Conservation (phyloP, 1,140 invertebrate genomes). For the Oryctes rhinoceros region DNA sequence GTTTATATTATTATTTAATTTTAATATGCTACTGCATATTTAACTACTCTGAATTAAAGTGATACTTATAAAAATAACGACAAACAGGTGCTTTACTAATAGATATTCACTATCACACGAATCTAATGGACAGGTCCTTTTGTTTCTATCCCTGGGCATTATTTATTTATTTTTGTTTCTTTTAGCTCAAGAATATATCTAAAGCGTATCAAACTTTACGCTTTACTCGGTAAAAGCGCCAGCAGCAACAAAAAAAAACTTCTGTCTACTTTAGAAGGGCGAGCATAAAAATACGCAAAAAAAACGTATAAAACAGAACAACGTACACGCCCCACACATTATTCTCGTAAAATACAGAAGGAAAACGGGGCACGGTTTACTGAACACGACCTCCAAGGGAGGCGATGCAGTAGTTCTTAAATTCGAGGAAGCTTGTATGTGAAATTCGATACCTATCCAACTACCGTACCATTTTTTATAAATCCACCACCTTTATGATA, state of each 20-base stretch:
- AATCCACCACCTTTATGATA: background rate
- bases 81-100: no score
- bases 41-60: no score
- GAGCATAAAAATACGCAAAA: background rate
- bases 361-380: background rate
- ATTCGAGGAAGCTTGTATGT: conserved; percentile 2
- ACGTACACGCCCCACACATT: background rate
- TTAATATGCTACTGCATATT: no score
- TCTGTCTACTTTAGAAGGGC: no score
- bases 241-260: background rate
- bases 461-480: background rate
- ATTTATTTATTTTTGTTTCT: no score
- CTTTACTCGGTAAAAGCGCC: background rate
- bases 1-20: no score
- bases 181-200: no score
- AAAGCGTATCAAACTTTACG: no score
- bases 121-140: no score
- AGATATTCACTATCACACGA: no score
- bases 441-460: background rate
- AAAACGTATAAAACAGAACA: conserved; percentile 1
- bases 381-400: background rate
- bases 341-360: conserved; percentile 1
- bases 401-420: conserved; percentile 9
- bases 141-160: no score
- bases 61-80: no score